Evolutionary conservation across 2,797 vertebrate species (phyloP), one percentile per base, ranked within the genome.

Genomic region (Pogonophryne albipinna): DNA sequence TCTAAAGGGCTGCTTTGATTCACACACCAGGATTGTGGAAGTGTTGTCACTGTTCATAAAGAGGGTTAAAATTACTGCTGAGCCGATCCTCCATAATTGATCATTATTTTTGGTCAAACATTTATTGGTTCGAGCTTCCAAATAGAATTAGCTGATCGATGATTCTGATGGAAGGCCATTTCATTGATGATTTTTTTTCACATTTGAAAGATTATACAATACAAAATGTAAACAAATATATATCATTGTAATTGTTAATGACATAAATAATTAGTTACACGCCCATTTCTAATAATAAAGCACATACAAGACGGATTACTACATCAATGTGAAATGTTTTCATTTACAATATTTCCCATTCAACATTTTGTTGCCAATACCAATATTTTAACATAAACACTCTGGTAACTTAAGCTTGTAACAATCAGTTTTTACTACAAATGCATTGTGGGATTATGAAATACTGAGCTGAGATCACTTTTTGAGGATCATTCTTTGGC

Each of bases 361-460:
- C 27, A 27, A n/a, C 20, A 41, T 15, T 38, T 49, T 57, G 12
- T 34, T 50, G 38, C 50, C 38, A 4, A 47, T 15, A 49, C 0
- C 31, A 51, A 2, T 11, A 31, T 41, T 55, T 55, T 12, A 44
- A 52, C 19, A 12, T 27, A 56, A 63, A 19, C 41, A 12, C 47
- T 50, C 47, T 59, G 1, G 2, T 10, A 51, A 64, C 19, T 45
- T 1, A 0, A 59, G 50, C 44, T 13, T 1, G 2, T 55, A 55
- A 27, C 4, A 42, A 70, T 56, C 42, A 51, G 53, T 57, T 5
- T 68, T 42, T 63, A 20, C 74, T 72, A 58, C 15, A 60, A 20
- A 71, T 57, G 49, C 67, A 73, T 63, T n/a, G 52, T 6, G 12
- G 27, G 27, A 27, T 27, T 27, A 27, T 27, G 27, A 27, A 27